Base-by-base conservation (phyloP, 2,113 vertebrate genomes). In the Turdus rufiventris region DNA sequence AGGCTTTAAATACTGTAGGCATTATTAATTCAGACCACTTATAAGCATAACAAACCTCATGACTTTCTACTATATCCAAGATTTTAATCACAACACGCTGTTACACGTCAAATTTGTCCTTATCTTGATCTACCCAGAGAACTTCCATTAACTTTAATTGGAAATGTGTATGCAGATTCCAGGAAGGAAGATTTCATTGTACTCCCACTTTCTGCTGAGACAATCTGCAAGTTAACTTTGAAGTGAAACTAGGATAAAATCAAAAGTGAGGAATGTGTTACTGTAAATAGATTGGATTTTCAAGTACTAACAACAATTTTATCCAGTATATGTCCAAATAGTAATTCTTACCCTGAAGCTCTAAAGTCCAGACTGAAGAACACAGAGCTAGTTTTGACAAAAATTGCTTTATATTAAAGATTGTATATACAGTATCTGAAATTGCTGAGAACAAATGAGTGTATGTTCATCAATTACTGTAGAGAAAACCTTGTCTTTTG, bases 391-490 rank as follows among this genome's bases (percentile, higher is more conserved):
- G 78, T 92, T 91, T 92, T 83, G 53, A 85, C 66, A 86, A 83
- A 68, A 84, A 95, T 88, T 90, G 34, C 68, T 96, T 97, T 96
- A 79, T 74, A 47, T 91, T 75, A 61, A 80, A 65, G 53, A 89
- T 57, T 89, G 33, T 82, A 42, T 47, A 79, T 45, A 78, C 53
- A 73, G 48, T 65, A 84, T 62, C 62, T 89, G 77, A 92, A 93
- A 87, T 94, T 36, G 88, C 45, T 31, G 67, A 82, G 89, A 85
- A 38, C 23, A 79, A 63, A 76, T 47, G 50, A 25, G 47, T 72
- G 54, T 62, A 81, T 51, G 8, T 66, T 78, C 73, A 60, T 82
- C 86, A 89, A 73, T 66, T 93, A 74, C 60, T 74, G 29, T 87
- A 53, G 29, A 81, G 50, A 71, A 85, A 75, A 82, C 73, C 25